Conservation (phyloP, 1,140 invertebrate species). For the Drosophila persimilis region DNA sequence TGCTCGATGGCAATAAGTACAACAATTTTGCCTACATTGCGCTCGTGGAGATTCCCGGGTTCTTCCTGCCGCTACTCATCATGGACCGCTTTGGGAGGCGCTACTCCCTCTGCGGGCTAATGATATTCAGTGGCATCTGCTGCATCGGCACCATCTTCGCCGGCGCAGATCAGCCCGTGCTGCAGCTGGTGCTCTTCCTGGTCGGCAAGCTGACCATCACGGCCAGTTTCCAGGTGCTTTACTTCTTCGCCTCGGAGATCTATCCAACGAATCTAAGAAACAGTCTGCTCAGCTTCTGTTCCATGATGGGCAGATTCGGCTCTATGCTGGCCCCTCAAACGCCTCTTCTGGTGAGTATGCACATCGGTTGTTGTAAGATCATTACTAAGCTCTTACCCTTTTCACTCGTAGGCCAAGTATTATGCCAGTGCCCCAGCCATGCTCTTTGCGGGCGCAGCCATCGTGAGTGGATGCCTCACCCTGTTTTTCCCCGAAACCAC, state of each 20-base stretch:
- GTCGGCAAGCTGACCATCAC: slow-evolving; percentile 90
- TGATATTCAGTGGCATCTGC: slow-evolving; percentile 85
- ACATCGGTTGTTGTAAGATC: background rate
- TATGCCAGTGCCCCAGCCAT: slow-evolving; percentile 85
- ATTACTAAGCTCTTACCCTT: background rate
- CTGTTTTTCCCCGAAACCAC: slow-evolving; percentile 88
- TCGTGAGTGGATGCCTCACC: slow-evolving; percentile 85
- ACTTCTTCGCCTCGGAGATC: slow-evolving; percentile 89
- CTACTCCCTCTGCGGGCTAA: slow-evolving; percentile 85
- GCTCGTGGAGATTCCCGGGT: slow-evolving; percentile 89
- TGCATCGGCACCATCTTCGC: slow-evolving; percentile 76
- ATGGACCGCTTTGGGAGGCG: slow-evolving; percentile 87
- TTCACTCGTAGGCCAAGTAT: slow-evolving; percentile 83
- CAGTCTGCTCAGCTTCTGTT: slow-evolving; percentile 87
- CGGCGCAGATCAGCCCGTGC: slow-evolving; percentile 39
- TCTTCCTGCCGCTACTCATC: slow-evolving; percentile 86
- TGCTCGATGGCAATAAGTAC: slow-evolving; percentile 89
- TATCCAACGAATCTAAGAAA: slow-evolving; percentile 88
- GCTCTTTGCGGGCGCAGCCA: slow-evolving; percentile 85
- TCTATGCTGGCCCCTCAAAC: slow-evolving; percentile 90
- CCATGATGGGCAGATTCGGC: slow-evolving; percentile 89
- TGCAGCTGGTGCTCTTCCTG: slow-evolving; percentile 86
- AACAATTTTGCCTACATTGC: slow-evolving; percentile 89
- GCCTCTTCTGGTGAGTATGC: slow-evolving; percentile 85
- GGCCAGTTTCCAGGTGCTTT: slow-evolving; percentile 87